Conservation (phyloP, 2,797 vertebrate genomes). For the Pipistrellus pipistrellus region DNA sequence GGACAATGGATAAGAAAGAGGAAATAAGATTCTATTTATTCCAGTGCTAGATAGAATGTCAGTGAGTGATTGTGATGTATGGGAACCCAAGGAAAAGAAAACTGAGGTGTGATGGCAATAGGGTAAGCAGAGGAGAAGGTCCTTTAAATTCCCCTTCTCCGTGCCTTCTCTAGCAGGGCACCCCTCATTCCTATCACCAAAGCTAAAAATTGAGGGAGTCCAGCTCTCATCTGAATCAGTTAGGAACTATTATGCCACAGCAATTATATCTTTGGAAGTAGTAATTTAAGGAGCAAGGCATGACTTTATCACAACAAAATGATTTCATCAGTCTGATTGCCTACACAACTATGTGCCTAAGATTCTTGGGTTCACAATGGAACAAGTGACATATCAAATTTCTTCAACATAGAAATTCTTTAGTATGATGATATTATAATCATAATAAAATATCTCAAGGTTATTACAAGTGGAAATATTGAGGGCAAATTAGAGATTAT, state of each 20-base stretch:
- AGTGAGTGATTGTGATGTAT: not conserved
- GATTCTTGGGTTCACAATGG: not conserved
- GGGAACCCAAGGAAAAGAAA: not conserved
- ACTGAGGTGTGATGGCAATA: not conserved
- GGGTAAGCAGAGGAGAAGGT: not conserved
- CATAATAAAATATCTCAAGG: not conserved
- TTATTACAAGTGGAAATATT: not conserved
- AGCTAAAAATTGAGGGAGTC: not conserved
- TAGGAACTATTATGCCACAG: not conserved
- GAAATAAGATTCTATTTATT: not conserved
- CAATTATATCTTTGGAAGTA: not conserved
- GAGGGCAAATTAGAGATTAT: not conserved
- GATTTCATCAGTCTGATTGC: not conserved
- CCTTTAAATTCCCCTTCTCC: not conserved
- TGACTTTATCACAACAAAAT: not conserved
- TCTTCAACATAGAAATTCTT: not conserved
- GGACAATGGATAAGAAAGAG: not conserved
- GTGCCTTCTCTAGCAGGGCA: too few species aligned
- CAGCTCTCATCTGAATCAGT: not conserved
- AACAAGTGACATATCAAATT: not conserved
- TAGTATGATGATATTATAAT: not conserved
- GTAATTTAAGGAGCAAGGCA: not conserved
- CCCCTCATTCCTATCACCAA: not conserved
- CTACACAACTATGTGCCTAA: not conserved
- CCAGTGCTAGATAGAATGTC: not conserved